Conservation (phyloP, 37 sponge, comb jelly and placozoan genomes). For the Bolinopsis microptera region DNA sequence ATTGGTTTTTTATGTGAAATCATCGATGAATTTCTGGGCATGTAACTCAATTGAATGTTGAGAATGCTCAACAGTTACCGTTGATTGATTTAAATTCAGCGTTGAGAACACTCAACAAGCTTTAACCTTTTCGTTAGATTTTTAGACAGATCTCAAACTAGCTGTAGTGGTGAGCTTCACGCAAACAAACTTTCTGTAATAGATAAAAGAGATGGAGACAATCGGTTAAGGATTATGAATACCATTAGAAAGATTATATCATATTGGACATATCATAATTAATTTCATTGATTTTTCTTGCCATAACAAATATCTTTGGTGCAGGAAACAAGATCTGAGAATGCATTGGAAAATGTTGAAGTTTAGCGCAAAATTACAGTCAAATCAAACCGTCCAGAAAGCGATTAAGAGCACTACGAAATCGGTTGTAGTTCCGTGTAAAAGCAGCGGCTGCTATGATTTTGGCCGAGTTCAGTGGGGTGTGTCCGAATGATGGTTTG, state of each 20-base stretch:
- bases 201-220: conserved; percentile 34
- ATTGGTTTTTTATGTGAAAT: not conserved
- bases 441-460: conserved; percentile 57
- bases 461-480: conserved; percentile 2
- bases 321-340: not conserved
- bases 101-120: conserved; percentile 36
- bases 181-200: conserved; percentile 62
- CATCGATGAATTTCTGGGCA: not conserved
- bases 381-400: conserved; percentile 59
- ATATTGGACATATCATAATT: conserved; percentile 59
- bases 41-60: not conserved
- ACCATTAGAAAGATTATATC: conserved; percentile 48
- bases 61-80: conserved; percentile 34
- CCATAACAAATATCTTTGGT: not conserved
- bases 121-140: conserved; percentile 57
- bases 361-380: conserved; percentile 63
- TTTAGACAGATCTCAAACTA: conserved; percentile 60
- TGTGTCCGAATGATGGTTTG: not conserved
- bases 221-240: conserved; percentile 52
- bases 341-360: conserved; percentile 35
- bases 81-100: not conserved
- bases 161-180: conserved; percentile 64
- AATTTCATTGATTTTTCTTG: not conserved
- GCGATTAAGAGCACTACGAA: conserved; percentile 62
- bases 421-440: conserved; percentile 53